Conservation (phyloP, 92 coral and sea anemone species). For the Epizoanthus illoricatus region DNA sequence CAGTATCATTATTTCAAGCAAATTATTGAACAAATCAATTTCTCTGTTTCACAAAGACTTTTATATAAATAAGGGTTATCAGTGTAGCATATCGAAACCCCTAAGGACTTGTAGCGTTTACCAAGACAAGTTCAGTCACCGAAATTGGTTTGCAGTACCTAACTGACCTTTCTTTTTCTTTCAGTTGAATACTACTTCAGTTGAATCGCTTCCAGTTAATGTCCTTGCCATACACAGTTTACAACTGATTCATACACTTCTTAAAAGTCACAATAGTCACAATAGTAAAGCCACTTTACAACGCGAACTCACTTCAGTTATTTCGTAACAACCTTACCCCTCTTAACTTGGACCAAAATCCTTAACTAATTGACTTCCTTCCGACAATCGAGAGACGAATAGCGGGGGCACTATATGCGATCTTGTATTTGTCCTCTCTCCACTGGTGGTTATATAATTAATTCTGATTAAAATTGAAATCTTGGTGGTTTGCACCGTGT, state of each 20-base stretch:
- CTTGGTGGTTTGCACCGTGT: conserved; percentile 26
- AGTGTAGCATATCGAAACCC: too few species aligned
- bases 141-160: too few species aligned
- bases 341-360: background rate
- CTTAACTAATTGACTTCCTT: conserved; percentile 23
- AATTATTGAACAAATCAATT: conserved; percentile 8
- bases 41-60: background rate
- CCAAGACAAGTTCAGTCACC: too few species aligned
- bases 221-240: background rate
- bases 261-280: background rate
- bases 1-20: background rate
- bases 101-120: too few species aligned
- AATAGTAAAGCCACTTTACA: background rate
- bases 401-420: conserved; percentile 32
- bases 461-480: conserved; percentile 25
- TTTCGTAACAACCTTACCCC: background rate
- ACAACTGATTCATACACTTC: background rate
- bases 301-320: background rate
- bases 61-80: background rate
- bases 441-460: conserved; percentile 23
- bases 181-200: background rate
- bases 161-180: conserved; percentile 9
- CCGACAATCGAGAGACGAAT: conserved; percentile 21
- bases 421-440: conserved; percentile 2
- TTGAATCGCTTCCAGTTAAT: background rate